Base-by-base conservation (phyloP, 2,113 vertebrate species). In the Bos indicus region DNA sequence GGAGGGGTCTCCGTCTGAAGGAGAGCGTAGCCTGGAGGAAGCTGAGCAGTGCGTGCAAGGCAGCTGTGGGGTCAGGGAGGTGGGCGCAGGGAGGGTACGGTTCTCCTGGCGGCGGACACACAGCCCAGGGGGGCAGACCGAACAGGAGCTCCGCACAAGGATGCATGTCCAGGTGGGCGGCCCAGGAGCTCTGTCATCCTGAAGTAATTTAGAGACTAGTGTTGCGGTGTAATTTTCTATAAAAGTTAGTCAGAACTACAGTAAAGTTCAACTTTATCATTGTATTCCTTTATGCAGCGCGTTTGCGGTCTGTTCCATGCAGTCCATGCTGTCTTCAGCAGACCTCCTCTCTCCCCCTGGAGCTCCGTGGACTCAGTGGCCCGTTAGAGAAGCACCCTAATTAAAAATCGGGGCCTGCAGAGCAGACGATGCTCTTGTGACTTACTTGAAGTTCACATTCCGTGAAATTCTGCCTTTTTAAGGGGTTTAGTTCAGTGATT, bases 261-360 rank as follows among this genome's bases (percentile, higher is more conserved):
- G 23, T 74, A 17, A 40, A 52, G 77, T 52, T 46, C 26, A 54
- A 7, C 43, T 46, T 43, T 26, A 7, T 30, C 23, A 19, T 43
- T 30, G 14, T 52, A 21, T 85, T 33, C 13, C 46, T 40, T 40
- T 15, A 2, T 6, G 12, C 19, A 13, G 23, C 17, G 2, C 2
- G 0, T 46, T 33, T 25, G 43, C 1, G 1, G 43, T 51, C 54
- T 40, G 2, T 33, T 60, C 11, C 28, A 9, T 9, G 7, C 1
- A 10, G 43, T 62, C 8, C 23, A 0, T 30, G 13, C 19, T 30
- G 5, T 21, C 3, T 19, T 30, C 25, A 12, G 19, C 46, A 17
- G 26, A 43, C 46, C 28, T 87, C 43, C 6, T 0, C 3, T 40
- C 6, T 30, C 3, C 7, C 85, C 56, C 17, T 15, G 25, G 9